Evolutionary conservation across 2,888 invertebrate genomes (phyloP).

Genomic region (Sphaeridia pumilis): DNA sequence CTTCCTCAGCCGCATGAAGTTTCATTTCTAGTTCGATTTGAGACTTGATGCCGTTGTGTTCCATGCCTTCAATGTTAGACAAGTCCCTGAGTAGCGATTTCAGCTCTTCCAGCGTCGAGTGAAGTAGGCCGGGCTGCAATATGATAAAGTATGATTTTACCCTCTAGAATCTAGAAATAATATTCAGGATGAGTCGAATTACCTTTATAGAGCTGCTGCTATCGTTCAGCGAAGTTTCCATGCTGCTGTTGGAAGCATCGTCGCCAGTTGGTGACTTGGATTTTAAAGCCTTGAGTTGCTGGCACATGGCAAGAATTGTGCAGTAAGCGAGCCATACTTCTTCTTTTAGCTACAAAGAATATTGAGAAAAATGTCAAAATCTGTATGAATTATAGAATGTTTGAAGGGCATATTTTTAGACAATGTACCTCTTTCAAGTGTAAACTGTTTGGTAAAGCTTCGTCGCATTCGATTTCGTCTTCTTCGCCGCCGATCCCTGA

Average conservation of each 20-base stretch:
- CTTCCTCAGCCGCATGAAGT: slow-evolving; percentile 41
- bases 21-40: slow-evolving; percentile 39
- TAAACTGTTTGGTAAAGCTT: slow-evolving; percentile 31
- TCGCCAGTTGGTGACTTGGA: slow-evolving; percentile 21
- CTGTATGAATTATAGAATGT: neutral
- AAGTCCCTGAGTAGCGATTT: slow-evolving; percentile 41
- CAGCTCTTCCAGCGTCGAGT: slow-evolving; percentile 39
- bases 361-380: no score
- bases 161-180: neutral
- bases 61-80: slow-evolving; percentile 30
- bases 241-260: slow-evolving; percentile 30
- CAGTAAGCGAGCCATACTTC: slow-evolving; percentile 43
- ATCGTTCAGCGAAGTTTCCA: slow-evolving; percentile 34
- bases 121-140: slow-evolving; percentile 44
- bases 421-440: slow-evolving; percentile 34
- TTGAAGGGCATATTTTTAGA: slow-evolving; percentile 1
- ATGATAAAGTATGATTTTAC: neutral
- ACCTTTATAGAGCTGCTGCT: slow-evolving; percentile 30
- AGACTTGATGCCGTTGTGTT: slow-evolving; percentile 28
- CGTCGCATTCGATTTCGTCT: slow-evolving; percentile 41
- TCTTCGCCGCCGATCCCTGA: slow-evolving; percentile 38
- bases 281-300: slow-evolving; percentile 36
- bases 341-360: slow-evolving; percentile 39
- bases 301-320: slow-evolving; percentile 41
- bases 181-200: neutral